A percentile compares a stretch with the other conserved stretches of the same genome.
These are phyloP conservation scores for Microcebus lehilahytsara DNA, from an alignment of 2,113 vertebrate species.

Conservation along the genomic window DNA sequence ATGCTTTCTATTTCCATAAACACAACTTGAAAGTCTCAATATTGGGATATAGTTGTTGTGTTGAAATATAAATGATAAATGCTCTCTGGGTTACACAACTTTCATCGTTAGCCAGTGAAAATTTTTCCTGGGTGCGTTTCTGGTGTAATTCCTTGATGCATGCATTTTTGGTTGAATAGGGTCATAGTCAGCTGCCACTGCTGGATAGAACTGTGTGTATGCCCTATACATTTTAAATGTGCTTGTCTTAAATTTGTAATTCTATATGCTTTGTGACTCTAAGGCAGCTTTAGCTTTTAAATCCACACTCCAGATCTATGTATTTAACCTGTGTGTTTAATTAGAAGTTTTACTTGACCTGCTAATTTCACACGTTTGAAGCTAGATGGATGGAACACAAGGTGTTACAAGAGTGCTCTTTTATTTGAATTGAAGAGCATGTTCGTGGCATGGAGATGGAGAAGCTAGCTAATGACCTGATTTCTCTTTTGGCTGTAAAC, in stretches of 20 bases:
- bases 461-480: background rate
- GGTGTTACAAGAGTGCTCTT: background rate
- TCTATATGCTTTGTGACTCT: conserved; percentile 18
- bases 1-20: conserved; percentile 8
- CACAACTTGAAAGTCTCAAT: background rate
- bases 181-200: background rate
- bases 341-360: conserved; percentile 70
- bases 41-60: background rate
- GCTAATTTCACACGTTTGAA: conserved; percentile 50
- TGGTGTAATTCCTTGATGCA: background rate
- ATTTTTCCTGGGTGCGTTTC: background rate
- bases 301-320: conserved; percentile 52
- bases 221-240: conserved; percentile 47
- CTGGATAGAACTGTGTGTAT: background rate
- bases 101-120: background rate
- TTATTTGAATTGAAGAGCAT: conserved; percentile 31
- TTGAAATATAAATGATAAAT: conserved; percentile 56
- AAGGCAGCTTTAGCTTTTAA: conserved; percentile 62
- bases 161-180: background rate
- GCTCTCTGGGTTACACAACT: background rate
- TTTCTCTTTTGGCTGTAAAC: background rate
- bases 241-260: conserved; percentile 52
- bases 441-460: background rate
- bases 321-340: conserved; percentile 70
- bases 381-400: background rate